These are phyloP conservation scores for Dicyrtomina minuta DNA, from an alignment of 2,888 invertebrate genomes.

Conservation along the genomic window DNA sequence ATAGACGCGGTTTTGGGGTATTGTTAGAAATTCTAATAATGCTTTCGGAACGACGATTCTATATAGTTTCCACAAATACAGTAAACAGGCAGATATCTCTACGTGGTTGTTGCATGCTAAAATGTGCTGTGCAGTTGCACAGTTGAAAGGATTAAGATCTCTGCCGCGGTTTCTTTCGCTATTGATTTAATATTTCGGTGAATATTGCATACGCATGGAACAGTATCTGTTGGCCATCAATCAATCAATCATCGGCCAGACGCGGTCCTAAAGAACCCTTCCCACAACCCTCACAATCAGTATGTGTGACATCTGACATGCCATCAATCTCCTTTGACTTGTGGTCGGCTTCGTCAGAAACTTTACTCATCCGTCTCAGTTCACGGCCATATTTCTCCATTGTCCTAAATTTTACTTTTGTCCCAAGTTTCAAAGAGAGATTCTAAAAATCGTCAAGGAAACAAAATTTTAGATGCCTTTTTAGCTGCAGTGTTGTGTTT, in stretches of 20 bases:
- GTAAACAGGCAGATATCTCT: no score
- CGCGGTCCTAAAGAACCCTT: constrained; percentile 20
- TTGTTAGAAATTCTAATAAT: no score
- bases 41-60: no score
- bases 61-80: no score
- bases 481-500: no score
- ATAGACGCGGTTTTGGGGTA: no score
- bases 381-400: neutral
- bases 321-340: constrained; percentile 32
- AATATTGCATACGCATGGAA: neutral
- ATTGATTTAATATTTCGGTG: constrained; percentile 31
- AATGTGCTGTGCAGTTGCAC: neutral
- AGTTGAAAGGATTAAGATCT: neutral
- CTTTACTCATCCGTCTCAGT: constrained; percentile 17
- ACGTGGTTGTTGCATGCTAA: no score
- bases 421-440: no score
- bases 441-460: no score
- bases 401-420: neutral
- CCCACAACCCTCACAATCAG: constrained; percentile 1
- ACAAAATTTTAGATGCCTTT: no score
- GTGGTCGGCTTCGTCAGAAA: neutral
- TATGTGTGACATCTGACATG: constrained; percentile 17
- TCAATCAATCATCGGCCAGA: constrained; percentile 40
- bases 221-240: constrained; percentile 36
- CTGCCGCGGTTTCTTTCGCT: constrained; percentile 15